phyloP scores from a whole-genome alignment of 1,140 invertebrate species.

The Scylla paramamosain region DNA sequence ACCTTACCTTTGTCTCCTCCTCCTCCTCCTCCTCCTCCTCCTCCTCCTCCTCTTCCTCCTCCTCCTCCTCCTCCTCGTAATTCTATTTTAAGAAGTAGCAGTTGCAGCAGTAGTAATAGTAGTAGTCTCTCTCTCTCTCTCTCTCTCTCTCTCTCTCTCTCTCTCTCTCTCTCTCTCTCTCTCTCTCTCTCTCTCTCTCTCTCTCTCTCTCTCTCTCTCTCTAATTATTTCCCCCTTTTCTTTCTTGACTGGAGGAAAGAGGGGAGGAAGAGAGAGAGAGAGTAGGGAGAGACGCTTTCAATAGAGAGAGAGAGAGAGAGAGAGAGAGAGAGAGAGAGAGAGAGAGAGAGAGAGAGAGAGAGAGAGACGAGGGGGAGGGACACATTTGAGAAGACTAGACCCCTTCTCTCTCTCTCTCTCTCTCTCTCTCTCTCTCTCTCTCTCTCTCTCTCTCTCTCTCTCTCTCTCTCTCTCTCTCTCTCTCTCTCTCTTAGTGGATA shows the following conservation, averaged over 20 bases:
- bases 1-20: background rate
- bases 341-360: too few relatives aligned
- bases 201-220: background rate
- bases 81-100: background rate
- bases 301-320: too few relatives aligned
- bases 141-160: slow-evolving; percentile 28
- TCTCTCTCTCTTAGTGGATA: background rate
- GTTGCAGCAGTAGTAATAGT: background rate
- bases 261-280: too few relatives aligned
- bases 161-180: slow-evolving; percentile 13
- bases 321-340: too few relatives aligned
- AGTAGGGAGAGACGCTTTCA: too few relatives aligned
- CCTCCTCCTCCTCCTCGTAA: background rate
- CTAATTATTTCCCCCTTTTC: too few relatives aligned
- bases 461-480: slow-evolving; percentile 42
- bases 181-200: background rate
- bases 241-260: too few relatives aligned
- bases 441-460: slow-evolving; percentile 37
- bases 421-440: background rate
- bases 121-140: background rate
- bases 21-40: background rate
- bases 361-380: too few relatives aligned
- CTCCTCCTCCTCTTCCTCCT: background rate
- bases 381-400: too few relatives aligned
- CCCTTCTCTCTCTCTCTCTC: too few relatives aligned